These are phyloP conservation scores for Cottoperca gobio DNA, from an alignment of 2,797 vertebrate genomes.

Conservation along the genomic window DNA sequence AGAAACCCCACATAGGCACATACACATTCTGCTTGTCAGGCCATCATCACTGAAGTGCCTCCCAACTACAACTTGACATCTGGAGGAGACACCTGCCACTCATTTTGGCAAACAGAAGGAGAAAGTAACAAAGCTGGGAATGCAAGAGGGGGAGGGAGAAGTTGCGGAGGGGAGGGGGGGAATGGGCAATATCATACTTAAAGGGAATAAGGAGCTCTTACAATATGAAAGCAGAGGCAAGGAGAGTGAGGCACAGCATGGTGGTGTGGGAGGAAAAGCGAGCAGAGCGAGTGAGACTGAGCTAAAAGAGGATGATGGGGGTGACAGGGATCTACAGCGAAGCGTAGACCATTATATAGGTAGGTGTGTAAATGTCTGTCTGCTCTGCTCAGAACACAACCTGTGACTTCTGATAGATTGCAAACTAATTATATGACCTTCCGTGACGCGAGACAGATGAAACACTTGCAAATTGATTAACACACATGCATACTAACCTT, in stretches of 20 bases:
- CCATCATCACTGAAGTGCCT: conserved; percentile 53
- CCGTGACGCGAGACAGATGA: conserved; percentile 41
- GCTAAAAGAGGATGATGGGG: conserved; percentile 67
- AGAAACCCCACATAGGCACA: conserved; percentile 11
- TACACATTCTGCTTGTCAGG: conserved; percentile 64
- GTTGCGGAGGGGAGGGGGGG: conserved; percentile 24
- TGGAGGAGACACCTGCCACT: conserved; percentile 75
- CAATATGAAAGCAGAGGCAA: conserved; percentile 71
- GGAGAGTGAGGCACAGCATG: conserved; percentile 58
- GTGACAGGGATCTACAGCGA: conserved; percentile 60
- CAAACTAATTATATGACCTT: conserved; percentile 40
- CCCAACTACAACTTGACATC: conserved; percentile 63
- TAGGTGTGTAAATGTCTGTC: conserved; percentile 62
- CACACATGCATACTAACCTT: conserved; percentile 12
- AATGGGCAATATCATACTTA: conserved; percentile 61
- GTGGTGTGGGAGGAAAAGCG: conserved; percentile 62
- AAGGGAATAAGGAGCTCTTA: conserved; percentile 69
- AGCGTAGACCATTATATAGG: conserved; percentile 56
- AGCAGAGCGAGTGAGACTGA: conserved; percentile 49
- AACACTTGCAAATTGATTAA: conserved; percentile 50
- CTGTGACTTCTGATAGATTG: conserved; percentile 39
- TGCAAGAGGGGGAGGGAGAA: conserved; percentile 21
- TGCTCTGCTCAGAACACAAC: conserved; percentile 40
- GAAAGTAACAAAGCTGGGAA: conserved; percentile 32
- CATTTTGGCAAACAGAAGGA: conserved; percentile 57